Percentiles rank a stretch among this genome's conserved stretches.
These are phyloP conservation scores for Archips xylosteana DNA, from an alignment of 2,888 invertebrate genomes.

Conservation along the genomic window DNA sequence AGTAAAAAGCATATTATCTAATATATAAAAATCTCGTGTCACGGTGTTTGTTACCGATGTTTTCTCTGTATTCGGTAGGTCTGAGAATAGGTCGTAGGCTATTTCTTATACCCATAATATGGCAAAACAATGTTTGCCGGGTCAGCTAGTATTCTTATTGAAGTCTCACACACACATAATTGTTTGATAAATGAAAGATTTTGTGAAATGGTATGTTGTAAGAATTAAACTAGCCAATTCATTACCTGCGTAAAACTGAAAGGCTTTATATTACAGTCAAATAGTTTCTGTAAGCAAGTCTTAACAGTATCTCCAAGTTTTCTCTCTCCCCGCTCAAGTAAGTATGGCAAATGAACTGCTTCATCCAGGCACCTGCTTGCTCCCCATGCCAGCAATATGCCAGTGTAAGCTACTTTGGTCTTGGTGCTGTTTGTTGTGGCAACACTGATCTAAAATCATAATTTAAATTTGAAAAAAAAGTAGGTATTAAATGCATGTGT, in stretches of 20 bases:
- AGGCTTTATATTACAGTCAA: slow-evolving; percentile 79
- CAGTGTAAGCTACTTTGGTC: slow-evolving; percentile 65
- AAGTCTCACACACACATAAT: too few species aligned
- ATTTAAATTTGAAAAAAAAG: neutral
- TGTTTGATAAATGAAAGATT: neutral
- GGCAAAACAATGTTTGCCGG: too few species aligned
- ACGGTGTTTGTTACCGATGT: too few species aligned
- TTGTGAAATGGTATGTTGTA: neutral
- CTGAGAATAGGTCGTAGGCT: too few species aligned
- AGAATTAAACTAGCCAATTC: neutral
- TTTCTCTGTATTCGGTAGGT: too few species aligned
- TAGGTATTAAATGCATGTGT: too few species aligned
- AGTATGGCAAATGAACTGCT: slow-evolving; percentile 72
- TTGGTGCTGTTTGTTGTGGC: slow-evolving; percentile 57
- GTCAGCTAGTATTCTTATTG: too few species aligned
- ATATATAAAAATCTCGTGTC: too few species aligned
- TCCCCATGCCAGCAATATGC: slow-evolving; percentile 77
- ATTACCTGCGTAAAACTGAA: slow-evolving; percentile 75
- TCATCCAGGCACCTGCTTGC: slow-evolving; percentile 54
- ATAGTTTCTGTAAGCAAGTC: slow-evolving; percentile 66
- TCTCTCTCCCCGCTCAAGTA: slow-evolving; percentile 76
- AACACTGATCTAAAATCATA: slow-evolving; percentile 69
- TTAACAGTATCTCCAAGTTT: slow-evolving; percentile 68
- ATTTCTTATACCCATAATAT: too few species aligned
- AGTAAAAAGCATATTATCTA: too few species aligned